Percentiles rank a stretch among this genome's conserved stretches.
Conservation (phyloP, 1,140 invertebrate genomes). For the Drosophila bocqueti region DNA sequence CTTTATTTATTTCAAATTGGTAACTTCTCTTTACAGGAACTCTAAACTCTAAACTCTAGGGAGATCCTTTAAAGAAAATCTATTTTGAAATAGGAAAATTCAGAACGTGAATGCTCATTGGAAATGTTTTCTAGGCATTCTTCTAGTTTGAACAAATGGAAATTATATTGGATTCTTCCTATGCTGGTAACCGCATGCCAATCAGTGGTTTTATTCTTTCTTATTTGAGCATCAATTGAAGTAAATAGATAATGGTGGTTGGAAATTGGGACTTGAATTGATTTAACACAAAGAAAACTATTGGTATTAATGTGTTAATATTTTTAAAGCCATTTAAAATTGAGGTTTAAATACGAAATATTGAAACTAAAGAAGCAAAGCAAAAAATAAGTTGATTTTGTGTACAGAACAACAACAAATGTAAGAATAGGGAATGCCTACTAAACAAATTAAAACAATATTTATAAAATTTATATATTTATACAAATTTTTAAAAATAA, state of each 20-base stretch:
- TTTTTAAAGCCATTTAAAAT: background rate
- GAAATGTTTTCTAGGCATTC: background rate
- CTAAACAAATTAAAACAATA: too few relatives aligned
- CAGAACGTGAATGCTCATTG: background rate
- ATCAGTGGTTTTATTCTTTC: constrained; percentile 14
- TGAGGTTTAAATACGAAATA: too few relatives aligned
- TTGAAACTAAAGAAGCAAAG: background rate
- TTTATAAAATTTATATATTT: too few relatives aligned
- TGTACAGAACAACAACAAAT: too few relatives aligned
- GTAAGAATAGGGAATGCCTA: too few relatives aligned
- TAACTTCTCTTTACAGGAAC: background rate
- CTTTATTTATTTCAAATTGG: background rate
- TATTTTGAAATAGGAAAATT: too few relatives aligned
- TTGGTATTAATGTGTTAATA: background rate
- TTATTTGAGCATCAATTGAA: background rate
- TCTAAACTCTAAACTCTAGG: too few relatives aligned
- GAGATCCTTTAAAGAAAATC: background rate
- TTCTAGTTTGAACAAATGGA: constrained; percentile 5
- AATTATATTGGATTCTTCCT: constrained; percentile 13
- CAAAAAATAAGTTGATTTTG: too few relatives aligned
- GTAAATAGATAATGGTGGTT: background rate
- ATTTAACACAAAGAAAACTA: background rate
- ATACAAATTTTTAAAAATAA: too few relatives aligned
- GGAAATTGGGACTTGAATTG: background rate
- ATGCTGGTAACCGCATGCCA: constrained; percentile 39